Evolutionary conservation across 2,888 invertebrate genomes (phyloP), one percentile per base, ranked within the genome.

Genomic region (Sesia bembeciformis): DNA sequence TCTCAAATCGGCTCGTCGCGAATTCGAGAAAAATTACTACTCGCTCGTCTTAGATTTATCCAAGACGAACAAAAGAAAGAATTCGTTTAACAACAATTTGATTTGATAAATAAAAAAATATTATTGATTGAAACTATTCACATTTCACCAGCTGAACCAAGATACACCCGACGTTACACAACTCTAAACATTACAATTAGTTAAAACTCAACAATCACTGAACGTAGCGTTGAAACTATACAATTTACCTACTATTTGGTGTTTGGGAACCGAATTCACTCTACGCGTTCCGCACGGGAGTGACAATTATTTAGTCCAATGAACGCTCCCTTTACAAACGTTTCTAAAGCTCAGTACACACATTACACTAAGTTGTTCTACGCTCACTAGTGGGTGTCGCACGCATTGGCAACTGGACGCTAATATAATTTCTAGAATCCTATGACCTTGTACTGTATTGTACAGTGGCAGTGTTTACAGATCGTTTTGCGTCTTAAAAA

Each of bases 341-440:
- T 72, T 60, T 71, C 81, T 83, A 84, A 82, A 83, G 83, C 82
- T 84, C 84, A 71, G 73, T 74, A 72, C 70, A 72, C 69, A 65
- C 70, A 58, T 52, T 54, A 46, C 70, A 67, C 79, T 84, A 85
- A 77, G 68, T 80, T 72, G 74, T 74, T 78, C 81, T 81, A 84
- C 68, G 72, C 72, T 76, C 74, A 69, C 81, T 80, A 80, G 66
- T 65, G 8, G 46, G n/a, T 50, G 40, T 40, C 7, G 23, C 7
- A 23, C 52, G 52, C 40, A 52, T 40, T 52, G 52, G 39, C 52
- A 52, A 52, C 52, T 52, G 7, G 40, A 8, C 23, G 3, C 46
- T 46, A 46, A 4, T 6, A 8, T 46, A 46, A 23, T 46, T 46
- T 46, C 8, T 46, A n/a, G n/a, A 46, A 46, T 8, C 23, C 46